phyloP scores from a whole-genome alignment of 2,888 invertebrate genomes.

The Lasioglossum oenotherae region DNA sequence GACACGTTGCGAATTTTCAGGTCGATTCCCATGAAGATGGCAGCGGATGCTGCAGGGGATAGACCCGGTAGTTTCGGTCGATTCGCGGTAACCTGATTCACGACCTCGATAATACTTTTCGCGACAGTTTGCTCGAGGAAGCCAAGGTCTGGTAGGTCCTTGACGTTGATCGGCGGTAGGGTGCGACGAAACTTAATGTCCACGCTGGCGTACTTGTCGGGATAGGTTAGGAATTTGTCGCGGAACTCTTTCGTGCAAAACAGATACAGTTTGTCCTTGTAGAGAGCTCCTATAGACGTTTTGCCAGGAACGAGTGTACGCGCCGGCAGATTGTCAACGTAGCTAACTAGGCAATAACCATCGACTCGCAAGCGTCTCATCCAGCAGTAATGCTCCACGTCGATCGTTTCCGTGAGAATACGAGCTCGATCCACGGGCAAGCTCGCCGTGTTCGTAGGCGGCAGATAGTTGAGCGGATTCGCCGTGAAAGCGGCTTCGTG shows the following conservation, averaged over 20 bases:
- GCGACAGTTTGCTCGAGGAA: conserved; percentile 88
- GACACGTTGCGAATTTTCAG: conserved; percentile 85
- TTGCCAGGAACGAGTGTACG: conserved; percentile 85
- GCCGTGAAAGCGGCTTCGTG: conserved; percentile 85
- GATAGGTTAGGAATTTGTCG: conserved; percentile 85
- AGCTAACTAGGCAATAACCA: conserved; percentile 88
- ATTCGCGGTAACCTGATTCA: conserved; percentile 85
- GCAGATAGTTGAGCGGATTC: conserved; percentile 84
- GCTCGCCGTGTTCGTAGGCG: conserved; percentile 75
- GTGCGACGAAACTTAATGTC: conserved; percentile 81
- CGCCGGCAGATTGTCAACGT: conserved; percentile 85
- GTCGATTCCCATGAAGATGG: conserved; percentile 86
- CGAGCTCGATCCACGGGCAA: conserved; percentile 86
- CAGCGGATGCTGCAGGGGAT: conserved; percentile 85
- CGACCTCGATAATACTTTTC: conserved; percentile 85
- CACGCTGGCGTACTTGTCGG: conserved; percentile 85
- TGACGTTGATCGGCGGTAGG: conserved; percentile 84
- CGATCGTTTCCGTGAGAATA: conserved; percentile 72
- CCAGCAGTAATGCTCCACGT: conserved; percentile 83
- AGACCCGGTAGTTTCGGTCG: conserved; percentile 88
- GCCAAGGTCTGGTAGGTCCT: conserved; percentile 86
- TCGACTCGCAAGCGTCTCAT: conserved; percentile 84
- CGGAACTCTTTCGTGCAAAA: conserved; percentile 86
- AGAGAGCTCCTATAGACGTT: conserved; percentile 84
- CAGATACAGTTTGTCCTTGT: conserved; percentile 85